phyloP scores from a whole-genome alignment of 1,140 invertebrate species.

The Anastrepha obliqua region DNA sequence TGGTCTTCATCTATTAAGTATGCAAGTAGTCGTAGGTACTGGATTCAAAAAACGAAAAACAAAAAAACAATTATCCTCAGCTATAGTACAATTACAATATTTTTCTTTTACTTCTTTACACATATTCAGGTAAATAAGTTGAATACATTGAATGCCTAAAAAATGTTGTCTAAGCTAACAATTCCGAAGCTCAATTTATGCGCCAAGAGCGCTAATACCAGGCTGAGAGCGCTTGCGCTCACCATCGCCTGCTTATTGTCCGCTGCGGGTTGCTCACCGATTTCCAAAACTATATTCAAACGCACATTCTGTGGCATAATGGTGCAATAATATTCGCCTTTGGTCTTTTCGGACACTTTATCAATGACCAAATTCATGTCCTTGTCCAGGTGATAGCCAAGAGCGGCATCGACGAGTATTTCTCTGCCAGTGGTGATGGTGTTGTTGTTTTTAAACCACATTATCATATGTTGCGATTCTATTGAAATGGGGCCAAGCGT shows the following conservation, averaged over 20 bases:
- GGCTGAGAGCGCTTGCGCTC: background rate
- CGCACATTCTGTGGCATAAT: constrained; percentile 58
- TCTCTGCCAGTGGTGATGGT: constrained; percentile 58
- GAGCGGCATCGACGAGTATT: constrained; percentile 53
- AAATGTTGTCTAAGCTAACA: constrained; percentile 22
- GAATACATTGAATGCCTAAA: background rate
- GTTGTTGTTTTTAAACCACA: constrained; percentile 62
- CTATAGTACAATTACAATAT: constrained; percentile 42
- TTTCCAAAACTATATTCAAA: constrained; percentile 59
- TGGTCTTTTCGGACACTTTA: constrained; percentile 61
- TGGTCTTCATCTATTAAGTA: constrained; percentile 11
- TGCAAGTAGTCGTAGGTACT: constrained; percentile 3
- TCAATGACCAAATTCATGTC: constrained; percentile 59
- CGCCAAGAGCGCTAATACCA: background rate
- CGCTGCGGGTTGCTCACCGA: constrained; percentile 59
- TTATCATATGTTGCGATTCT: constrained; percentile 61
- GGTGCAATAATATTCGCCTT: constrained; percentile 60
- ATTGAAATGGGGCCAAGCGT: background rate
- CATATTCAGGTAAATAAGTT: background rate
- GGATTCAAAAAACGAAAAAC: background rate
- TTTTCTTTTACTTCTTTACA: background rate
- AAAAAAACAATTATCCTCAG: constrained; percentile 46
- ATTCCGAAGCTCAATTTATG: constrained; percentile 30
- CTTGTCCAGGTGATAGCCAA: constrained; percentile 59
- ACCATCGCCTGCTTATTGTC: constrained; percentile 50